Evolutionary conservation across 2,888 invertebrate genomes (phyloP).

Genomic region (Didymodactylos carnosus): DNA sequence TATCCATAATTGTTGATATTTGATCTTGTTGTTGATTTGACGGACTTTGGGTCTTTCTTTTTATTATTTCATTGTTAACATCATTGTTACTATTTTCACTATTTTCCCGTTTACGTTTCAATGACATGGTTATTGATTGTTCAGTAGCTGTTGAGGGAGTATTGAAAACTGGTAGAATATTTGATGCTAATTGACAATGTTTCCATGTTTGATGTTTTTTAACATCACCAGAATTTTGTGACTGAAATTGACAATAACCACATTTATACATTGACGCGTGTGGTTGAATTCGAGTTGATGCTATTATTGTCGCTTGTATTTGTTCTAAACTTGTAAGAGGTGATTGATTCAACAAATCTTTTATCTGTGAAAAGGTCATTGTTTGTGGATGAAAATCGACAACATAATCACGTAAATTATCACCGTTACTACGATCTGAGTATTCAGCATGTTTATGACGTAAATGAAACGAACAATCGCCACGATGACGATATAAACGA

Average conservation of each 20-base stretch:
- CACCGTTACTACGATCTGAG: not conserved
- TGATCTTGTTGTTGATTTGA: too few species aligned
- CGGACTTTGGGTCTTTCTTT: too few species aligned
- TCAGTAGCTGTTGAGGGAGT: not conserved
- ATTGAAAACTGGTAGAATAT: not conserved
- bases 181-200: not conserved
- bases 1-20: too few species aligned
- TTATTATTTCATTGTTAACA: too few species aligned
- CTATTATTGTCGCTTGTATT: not conserved
- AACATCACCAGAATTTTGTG: constrained; percentile 12
- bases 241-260: constrained; percentile 10
- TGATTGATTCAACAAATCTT: not conserved
- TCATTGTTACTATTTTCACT: not conserved
- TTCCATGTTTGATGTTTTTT: constrained; percentile 13
- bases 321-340: too few species aligned
- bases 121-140: not conserved
- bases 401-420: not conserved
- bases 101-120: not conserved
- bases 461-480: constrained; percentile 8
- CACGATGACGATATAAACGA: constrained; percentile 10
- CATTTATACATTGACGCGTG: constrained; percentile 7
- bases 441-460: not conserved
- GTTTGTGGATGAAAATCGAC: not conserved
- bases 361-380: not conserved
- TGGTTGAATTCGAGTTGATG: not conserved